Base-by-base conservation (phyloP, 2,888 invertebrate genomes). In the Nezara viridula region DNA sequence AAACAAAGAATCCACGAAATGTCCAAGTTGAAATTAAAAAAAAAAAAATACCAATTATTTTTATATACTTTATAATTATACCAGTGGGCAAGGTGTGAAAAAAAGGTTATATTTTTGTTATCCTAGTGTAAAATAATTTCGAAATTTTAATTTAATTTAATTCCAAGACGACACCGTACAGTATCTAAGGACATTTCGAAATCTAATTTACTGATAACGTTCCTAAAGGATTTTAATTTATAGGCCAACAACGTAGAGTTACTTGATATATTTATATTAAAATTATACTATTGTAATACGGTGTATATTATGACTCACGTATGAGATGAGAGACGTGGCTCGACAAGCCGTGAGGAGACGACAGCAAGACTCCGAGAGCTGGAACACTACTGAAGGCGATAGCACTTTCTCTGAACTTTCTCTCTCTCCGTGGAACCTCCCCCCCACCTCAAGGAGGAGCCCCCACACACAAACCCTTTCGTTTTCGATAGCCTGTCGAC, bases 351-450 rank as follows among this genome's bases (percentile, higher is more conserved):
- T 7, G 37, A 77, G 37, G 32, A 40, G 40, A 37, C 77, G 81
- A 47, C n/a, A 47, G 16, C 21, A 3, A 10, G 0, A 16, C 3
- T 10, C 81, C 40, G 44, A 81, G 12, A 40, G 81, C 81, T 81
- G 81, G 81, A 81, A n/a, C 81, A 81, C 81, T 81, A 81, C 81
- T 81, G 81, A 81, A 81, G 77, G 40, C 77, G 21, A 21, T 21
- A 77, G 40, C n/a, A 47, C 81, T 81, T 81, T 81, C 81, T 81
- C 81, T n/a, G 81, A n/a, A 81, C 81, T 81, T 81, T 81, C 81
- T 81, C 81, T 44, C 81, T 47, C 44, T 24, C 44, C 6, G 44
- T 19, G 19, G 19, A 19, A 19, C 32, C 7, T 19, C 32, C 66
- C 32, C 66, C 40, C 81, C 44, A 7, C 44, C 44, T 12, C 16